Conservation (phyloP, 2,888 invertebrate species). For the Lasioglossum malachurum region DNA sequence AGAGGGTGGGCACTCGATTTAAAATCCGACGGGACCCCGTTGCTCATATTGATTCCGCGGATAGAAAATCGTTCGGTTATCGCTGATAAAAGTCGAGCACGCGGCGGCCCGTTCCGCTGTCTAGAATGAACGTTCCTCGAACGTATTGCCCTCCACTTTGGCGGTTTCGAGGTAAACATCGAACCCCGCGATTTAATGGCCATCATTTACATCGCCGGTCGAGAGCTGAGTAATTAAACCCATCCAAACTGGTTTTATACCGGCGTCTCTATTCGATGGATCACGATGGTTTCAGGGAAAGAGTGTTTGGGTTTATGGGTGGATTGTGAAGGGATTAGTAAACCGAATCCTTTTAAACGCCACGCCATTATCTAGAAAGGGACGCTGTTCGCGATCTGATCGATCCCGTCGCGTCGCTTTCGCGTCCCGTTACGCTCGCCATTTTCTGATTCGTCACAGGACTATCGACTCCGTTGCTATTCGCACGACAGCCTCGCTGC, state of each 20-base stretch:
- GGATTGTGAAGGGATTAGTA: conserved; percentile 74
- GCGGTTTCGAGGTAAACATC: conserved; percentile 76
- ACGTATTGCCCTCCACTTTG: conserved; percentile 70
- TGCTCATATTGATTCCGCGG: conserved; percentile 53
- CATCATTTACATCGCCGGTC: conserved; percentile 79
- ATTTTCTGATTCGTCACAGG: conserved; percentile 5
- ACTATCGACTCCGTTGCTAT: conserved; percentile 16
- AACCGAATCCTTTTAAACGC: conserved; percentile 75
- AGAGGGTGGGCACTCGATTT: conserved; percentile 41
- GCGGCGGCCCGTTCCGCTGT: conserved; percentile 14
- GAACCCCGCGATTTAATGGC: conserved; percentile 78
- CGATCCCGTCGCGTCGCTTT: conserved; percentile 20
- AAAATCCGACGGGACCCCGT: conserved; percentile 44
- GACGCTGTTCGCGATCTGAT: conserved; percentile 45
- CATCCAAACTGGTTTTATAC: conserved; percentile 76
- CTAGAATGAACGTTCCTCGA: conserved; percentile 53
- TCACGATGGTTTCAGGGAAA: conserved; percentile 67
- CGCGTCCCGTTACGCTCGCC: background rate
- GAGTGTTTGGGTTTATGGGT: conserved; percentile 74
- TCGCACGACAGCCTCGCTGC: background rate
- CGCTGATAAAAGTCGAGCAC: conserved; percentile 56
- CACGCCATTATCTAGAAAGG: conserved; percentile 63
- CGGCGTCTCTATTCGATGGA: conserved; percentile 66
- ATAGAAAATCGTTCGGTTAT: conserved; percentile 55
- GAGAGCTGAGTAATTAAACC: conserved; percentile 82